Evolutionary conservation across 2,113 vertebrate genomes (phyloP), one percentile per base, ranked within the genome.

Genomic region (Coregonus clupeaformis): DNA sequence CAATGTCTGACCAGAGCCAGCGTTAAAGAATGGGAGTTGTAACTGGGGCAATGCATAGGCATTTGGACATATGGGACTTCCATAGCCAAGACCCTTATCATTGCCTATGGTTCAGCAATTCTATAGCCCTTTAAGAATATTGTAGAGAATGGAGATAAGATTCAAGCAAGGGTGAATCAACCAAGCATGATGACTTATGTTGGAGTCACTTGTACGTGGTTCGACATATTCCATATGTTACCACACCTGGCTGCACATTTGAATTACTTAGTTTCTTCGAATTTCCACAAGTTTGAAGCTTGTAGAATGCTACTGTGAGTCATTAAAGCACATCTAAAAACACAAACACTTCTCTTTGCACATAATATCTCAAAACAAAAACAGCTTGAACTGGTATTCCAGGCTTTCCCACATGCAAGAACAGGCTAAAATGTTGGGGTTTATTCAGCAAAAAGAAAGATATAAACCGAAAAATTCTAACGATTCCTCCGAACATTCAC

Each of bases 1-100:
- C n/a, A 65, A 29, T 20, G 30, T 67, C 30, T 67, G 65, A 29
- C 22, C 47, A 68, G 47, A 75, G 64, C 66, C 60, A 72, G 29
- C 25, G 6, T 59, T 20, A 16, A 14, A 30, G 12, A 18, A 65
- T 27, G 13, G 68, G 24, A 16, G 14, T 65, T 24, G 24, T 16
- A 65, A 18, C 25, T 59, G 30, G 27, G 6, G 30, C 27, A 59
- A 36, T 13, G 5, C 3, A 18, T 18, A 29, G 65, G 1, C 20
- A 20, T 18, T 55, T 20, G 49, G 14, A 55, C 49, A 55, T 55
- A 55, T 55, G 49, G 47, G 49, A 13, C 49, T 55, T 36, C 36
- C 49, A 18, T 55, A 13, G 18, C 18, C 49, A 55, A 4, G 3
- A 5, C 5, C 52, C 14, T 55, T 20, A 20, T 55, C 52, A 2